Conservation (phyloP, 2,113 vertebrate genomes). For the Pampusana beccarii region DNA sequence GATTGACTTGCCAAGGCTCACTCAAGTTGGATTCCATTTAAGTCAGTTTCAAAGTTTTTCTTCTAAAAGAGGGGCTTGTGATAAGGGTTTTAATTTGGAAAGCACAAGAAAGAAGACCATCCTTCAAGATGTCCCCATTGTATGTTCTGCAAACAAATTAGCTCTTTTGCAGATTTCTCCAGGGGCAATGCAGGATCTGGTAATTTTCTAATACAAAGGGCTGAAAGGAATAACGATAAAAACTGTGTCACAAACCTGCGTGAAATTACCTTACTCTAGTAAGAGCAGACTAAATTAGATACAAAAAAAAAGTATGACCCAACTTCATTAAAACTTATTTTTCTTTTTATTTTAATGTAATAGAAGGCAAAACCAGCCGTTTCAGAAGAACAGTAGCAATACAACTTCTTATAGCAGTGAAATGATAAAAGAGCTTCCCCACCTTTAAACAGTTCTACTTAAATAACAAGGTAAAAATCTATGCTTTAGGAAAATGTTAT, state of each 20-base stretch:
- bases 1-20: neutral
- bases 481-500: too few relatives aligned
- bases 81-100: neutral
- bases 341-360: neutral
- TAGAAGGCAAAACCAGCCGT: neutral
- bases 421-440: neutral
- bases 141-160: slow-evolving; percentile 8
- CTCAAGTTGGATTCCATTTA: neutral
- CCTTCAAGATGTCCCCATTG: neutral
- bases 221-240: neutral
- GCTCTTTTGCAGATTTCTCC: neutral
- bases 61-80: neutral
- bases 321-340: neutral
- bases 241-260: neutral
- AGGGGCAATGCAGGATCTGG: neutral
- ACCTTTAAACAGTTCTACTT: neutral
- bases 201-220: slow-evolving; percentile 7
- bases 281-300: neutral
- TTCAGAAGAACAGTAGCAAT: neutral
- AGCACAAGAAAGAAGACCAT: neutral
- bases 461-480: neutral
- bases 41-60: neutral
- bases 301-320: neutral
- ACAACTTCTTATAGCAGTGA: neutral
- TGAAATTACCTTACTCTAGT: neutral